Evolutionary conservation across 2,888 invertebrate species (phyloP), one percentile per base, ranked within the genome.

Genomic region (Acrobasis repandana): DNA sequence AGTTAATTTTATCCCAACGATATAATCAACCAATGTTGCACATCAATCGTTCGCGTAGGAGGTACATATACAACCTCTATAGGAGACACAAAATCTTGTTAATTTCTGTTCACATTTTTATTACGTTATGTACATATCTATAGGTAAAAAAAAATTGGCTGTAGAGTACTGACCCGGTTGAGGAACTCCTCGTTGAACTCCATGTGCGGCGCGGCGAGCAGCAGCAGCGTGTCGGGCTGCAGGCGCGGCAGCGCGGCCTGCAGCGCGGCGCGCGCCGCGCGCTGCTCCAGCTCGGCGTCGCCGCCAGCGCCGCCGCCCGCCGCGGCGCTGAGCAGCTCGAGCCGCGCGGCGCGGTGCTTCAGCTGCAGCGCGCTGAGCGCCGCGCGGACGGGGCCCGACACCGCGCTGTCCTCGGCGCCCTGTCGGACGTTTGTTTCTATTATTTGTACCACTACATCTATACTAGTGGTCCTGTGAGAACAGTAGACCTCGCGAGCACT

Each of bases 101-200:
- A n/a, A n/a, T n/a, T n/a, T n/a, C n/a, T n/a, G n/a, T n/a, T n/a
- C n/a, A n/a, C n/a, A n/a, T n/a, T n/a, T n/a, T n/a, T n/a, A n/a
- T n/a, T n/a, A n/a, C n/a, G n/a, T n/a, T n/a, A n/a, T n/a, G n/a
- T n/a, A n/a, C n/a, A n/a, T n/a, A n/a, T n/a, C n/a, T n/a, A n/a
- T n/a, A n/a, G n/a, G n/a, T n/a, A n/a, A n/a, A n/a, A n/a, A n/a
- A n/a, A n/a, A n/a, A n/a, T n/a, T n/a, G n/a, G n/a, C n/a, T n/a
- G n/a, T n/a, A n/a, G 8, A 1, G 3, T 20, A 20, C 92, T 80
- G 75, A 96, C 97, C 76, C 98, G 93, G 80, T 99, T 99, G 52
- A 99, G 93, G 89, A 97, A 98, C 80, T 98, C 98, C 54, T 95
- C 89, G 72, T 94, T 95, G 69, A 97, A 93, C 72, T 95, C 95